Base-by-base conservation (phyloP, 2,797 vertebrate genomes). In the Epinephelus awoara region DNA sequence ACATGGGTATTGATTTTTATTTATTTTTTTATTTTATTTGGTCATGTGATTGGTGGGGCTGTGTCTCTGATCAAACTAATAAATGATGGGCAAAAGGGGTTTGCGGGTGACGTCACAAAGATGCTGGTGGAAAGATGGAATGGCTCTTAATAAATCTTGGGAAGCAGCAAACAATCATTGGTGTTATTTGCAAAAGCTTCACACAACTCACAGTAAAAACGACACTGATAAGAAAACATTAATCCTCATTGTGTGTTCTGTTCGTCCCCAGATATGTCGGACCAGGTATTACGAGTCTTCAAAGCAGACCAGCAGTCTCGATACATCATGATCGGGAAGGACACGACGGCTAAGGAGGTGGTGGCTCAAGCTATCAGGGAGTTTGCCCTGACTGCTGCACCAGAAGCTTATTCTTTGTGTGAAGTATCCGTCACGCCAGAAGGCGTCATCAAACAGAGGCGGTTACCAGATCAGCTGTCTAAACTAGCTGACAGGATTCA, bases 311-410 rank as follows among this genome's bases (percentile, higher is more conserved):
- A 99, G 93, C 98, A 99, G 91, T 99, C 98, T 67, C 97, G 98
- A 5, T 99, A 99, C 92, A 98, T 99, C 89, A 99, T 99, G 98
- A 99, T 99, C 81, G 98, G 98, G 75, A 99, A 98, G 85, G 98
- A 99, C 91, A 99, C 98, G 1, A 99, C 98, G 0, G 98, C 98
- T 0, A 98, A 98, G 85, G 98, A 99, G 88, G 98, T 99, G 73
- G 98, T 99, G 44, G 89, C 97, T 72, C 98, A 99, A 94, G 98
- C 98, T 21, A 98, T 99, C 93, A 92, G 98, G 82, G 98, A 99
- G 86, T 99, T 99, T 56, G 97, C 98, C 51, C 92, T 99, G 82
- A 99, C 98, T 0, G 95, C 98, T 7, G 94, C 97, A 0, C 88
- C 98, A 0, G 98, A 99, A 59, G 97, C 98, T 0, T 99, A 99